Evolutionary conservation across 2,888 invertebrate species (phyloP).

Genomic region (Chymomyza procnemis): DNA sequence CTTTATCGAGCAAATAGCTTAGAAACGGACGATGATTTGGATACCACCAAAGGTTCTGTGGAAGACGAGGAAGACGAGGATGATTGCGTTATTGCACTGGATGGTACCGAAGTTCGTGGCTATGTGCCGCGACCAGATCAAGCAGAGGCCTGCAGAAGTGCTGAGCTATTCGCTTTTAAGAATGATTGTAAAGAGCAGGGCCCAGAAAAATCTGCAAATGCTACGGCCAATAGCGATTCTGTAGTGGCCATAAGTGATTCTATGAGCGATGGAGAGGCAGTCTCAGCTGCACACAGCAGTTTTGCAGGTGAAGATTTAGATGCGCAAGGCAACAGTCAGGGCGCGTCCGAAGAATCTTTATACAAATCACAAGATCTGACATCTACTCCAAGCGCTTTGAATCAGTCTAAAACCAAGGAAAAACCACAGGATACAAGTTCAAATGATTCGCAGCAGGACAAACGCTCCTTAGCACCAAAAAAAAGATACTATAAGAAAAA

Average conservation of each 20-base stretch:
- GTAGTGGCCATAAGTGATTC: constrained; percentile 8
- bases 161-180: constrained; percentile 54
- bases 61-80: constrained; percentile 49
- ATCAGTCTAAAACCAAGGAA: not conserved
- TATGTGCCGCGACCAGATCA: constrained; percentile 44
- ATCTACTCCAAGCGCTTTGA: no score
- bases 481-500: no score
- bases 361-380: no score
- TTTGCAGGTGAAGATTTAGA: not conserved
- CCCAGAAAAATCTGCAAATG: constrained; percentile 11
- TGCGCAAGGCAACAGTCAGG: not conserved
- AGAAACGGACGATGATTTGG: constrained; percentile 54
- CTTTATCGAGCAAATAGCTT: constrained; percentile 57
- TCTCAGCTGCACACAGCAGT: not conserved
- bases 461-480: no score
- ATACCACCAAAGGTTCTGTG: constrained; percentile 58
- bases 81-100: constrained; percentile 59
- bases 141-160: constrained; percentile 37
- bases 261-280: not conserved
- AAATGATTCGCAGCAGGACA: not conserved
- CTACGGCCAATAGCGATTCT: constrained; percentile 58
- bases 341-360: no score
- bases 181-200: constrained; percentile 21
- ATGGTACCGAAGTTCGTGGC: constrained; percentile 56
- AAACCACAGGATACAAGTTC: not conserved